These are phyloP conservation scores for Nebria salina DNA, from an alignment of 2,888 invertebrate species.

Conservation along the genomic window DNA sequence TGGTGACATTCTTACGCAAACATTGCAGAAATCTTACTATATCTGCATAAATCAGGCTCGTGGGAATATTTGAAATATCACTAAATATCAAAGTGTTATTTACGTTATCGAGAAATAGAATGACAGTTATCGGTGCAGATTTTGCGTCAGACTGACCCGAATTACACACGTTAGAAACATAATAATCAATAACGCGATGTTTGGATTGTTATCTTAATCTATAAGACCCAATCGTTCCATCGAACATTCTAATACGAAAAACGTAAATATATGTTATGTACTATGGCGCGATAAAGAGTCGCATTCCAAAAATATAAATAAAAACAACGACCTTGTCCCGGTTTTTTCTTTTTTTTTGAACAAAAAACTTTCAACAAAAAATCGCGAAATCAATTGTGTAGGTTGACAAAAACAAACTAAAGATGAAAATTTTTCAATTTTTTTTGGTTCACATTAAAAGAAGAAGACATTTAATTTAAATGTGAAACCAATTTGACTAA, in stretches of 20 bases:
- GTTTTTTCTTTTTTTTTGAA: not conserved
- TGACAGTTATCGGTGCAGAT: slow-evolving; percentile 1
- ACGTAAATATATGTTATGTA: slow-evolving; percentile 25
- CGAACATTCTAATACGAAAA: slow-evolving; percentile 14
- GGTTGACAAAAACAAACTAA: not conserved
- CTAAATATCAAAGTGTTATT: not conserved
- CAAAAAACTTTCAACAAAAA: slow-evolving; percentile 37
- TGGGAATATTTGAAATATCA: not conserved
- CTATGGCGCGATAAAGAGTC: slow-evolving; percentile 27
- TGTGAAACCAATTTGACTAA: no score
- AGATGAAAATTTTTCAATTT: not conserved
- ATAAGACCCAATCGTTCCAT: slow-evolving; percentile 17
- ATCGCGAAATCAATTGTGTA: slow-evolving; percentile 13
- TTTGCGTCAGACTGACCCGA: slow-evolving; percentile 36
- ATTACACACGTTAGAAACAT: slow-evolving; percentile 30
- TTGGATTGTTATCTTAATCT: slow-evolving; percentile 27
- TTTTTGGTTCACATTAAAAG: no score
- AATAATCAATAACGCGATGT: not conserved
- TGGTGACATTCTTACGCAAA: not conserved
- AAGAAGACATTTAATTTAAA: no score
- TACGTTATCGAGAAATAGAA: not conserved
- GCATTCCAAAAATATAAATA: slow-evolving; percentile 38
- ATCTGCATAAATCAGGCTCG: not conserved
- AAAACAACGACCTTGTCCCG: slow-evolving; percentile 40
- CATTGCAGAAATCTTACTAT: not conserved